Conservation (phyloP, 2,797 vertebrate genomes). For the Crenichthys baileyi region DNA sequence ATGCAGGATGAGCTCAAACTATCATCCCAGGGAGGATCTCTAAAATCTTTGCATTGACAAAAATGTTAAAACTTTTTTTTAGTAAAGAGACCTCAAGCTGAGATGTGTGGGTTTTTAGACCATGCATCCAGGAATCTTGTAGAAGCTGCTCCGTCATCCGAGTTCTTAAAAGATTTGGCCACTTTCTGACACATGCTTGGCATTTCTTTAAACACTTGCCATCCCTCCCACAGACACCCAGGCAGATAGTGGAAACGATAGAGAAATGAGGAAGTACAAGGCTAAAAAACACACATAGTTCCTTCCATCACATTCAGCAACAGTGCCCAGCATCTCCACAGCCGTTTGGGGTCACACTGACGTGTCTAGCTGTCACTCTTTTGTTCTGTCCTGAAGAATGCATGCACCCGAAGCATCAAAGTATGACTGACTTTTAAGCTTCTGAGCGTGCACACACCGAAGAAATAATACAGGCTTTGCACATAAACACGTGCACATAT, state of each 20-base stretch:
- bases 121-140: not conserved
- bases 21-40: conserved; percentile 11
- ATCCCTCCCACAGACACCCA: conserved; percentile 23
- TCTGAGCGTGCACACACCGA: conserved; percentile 20
- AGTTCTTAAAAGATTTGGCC: conserved; percentile 35
- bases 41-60: conserved; percentile 8
- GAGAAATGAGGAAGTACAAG: conserved; percentile 46
- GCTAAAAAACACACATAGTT: conserved; percentile 30
- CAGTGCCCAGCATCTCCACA: conserved; percentile 61
- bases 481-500: conserved; percentile 24
- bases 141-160: conserved; percentile 11
- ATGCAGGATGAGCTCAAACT: not conserved
- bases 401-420: conserved; percentile 58
- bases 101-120: conserved; percentile 21
- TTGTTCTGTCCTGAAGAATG: conserved; percentile 62
- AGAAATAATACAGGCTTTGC: conserved; percentile 28
- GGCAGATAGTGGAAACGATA: conserved; percentile 37
- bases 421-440: conserved; percentile 64
- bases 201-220: conserved; percentile 46
- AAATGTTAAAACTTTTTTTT: conserved; percentile 4
- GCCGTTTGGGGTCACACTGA: conserved; percentile 44
- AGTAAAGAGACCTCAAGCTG: conserved; percentile 1
- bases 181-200: conserved; percentile 55
- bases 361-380: conserved; percentile 57
- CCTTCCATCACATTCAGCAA: conserved; percentile 49